Percentiles rank a stretch among this genome's conserved stretches.
These are phyloP conservation scores for Physeter macrocephalus DNA, from an alignment of 2,113 vertebrate genomes.

Conservation along the genomic window DNA sequence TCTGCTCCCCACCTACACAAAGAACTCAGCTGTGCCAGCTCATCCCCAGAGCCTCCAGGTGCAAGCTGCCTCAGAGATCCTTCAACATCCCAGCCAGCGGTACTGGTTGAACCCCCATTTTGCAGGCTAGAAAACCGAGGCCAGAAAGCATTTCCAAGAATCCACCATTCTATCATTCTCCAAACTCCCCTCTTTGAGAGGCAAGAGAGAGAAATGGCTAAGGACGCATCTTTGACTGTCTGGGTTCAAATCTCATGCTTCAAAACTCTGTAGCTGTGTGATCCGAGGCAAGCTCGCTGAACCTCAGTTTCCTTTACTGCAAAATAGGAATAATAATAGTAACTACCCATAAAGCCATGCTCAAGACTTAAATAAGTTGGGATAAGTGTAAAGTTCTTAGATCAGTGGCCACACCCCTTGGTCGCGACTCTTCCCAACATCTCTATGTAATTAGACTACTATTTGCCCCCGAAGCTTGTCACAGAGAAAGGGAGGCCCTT, in stretches of 20 bases:
- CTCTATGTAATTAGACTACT: background rate
- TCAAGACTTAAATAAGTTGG: background rate
- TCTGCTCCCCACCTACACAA: background rate
- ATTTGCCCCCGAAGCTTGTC: background rate
- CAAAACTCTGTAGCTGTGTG: background rate
- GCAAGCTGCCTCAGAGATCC: background rate
- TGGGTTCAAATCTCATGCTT: background rate
- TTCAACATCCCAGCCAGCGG: background rate
- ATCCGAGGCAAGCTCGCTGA: background rate
- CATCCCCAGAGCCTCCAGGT: background rate
- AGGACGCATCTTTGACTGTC: background rate
- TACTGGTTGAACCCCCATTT: background rate
- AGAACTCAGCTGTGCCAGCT: background rate
- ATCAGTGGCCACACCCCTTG: background rate
- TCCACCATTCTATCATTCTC: background rate
- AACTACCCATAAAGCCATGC: background rate
- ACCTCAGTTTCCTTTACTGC: constrained; percentile 11
- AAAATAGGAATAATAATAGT: background rate
- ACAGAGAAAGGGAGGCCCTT: background rate
- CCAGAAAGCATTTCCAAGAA: background rate
- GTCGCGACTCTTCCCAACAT: background rate
- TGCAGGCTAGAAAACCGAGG: background rate
- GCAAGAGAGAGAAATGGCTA: background rate
- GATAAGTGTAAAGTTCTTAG: background rate
- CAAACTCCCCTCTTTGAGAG: background rate